These are phyloP conservation scores for Philereme transversata DNA, from an alignment of 2,888 invertebrate genomes.

Conservation along the genomic window DNA sequence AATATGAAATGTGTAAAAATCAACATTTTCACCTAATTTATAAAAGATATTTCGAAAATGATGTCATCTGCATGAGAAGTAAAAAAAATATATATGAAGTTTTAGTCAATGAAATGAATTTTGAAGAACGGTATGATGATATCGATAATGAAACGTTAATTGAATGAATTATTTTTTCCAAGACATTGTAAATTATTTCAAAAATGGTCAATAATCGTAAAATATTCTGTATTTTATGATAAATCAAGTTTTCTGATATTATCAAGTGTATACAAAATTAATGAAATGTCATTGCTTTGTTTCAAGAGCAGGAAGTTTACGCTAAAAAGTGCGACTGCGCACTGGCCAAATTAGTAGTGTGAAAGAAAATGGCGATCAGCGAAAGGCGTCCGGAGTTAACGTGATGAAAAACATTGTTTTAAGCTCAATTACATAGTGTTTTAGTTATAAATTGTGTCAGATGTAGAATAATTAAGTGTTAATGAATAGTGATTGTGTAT, in stretches of 20 bases:
- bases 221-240: conserved; percentile 67
- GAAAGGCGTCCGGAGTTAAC: conserved; percentile 85
- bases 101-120: neutral
- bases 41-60: neutral
- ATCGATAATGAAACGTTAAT: conserved; percentile 70
- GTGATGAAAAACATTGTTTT: conserved; percentile 85
- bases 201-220: conserved; percentile 77
- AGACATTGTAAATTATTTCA: conserved; percentile 79
- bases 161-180: conserved; percentile 79
- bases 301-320: conserved; percentile 82
- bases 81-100: neutral
- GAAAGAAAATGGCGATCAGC: conserved; percentile 85
- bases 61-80: neutral
- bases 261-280: conserved; percentile 69
- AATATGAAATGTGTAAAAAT: neutral
- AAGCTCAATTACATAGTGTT: conserved; percentile 85
- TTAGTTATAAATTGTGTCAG: conserved; percentile 85
- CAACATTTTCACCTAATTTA: neutral
- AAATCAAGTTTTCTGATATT: conserved; percentile 57
- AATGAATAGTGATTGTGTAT: conserved; percentile 86
- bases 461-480: conserved; percentile 86
- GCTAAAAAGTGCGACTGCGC: conserved; percentile 85
- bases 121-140: conserved; percentile 22
- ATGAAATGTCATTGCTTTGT: conserved; percentile 82
- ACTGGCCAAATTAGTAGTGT: conserved; percentile 85